Base-by-base conservation (phyloP, 2,888 invertebrate species). In the Epinotia nisella region DNA sequence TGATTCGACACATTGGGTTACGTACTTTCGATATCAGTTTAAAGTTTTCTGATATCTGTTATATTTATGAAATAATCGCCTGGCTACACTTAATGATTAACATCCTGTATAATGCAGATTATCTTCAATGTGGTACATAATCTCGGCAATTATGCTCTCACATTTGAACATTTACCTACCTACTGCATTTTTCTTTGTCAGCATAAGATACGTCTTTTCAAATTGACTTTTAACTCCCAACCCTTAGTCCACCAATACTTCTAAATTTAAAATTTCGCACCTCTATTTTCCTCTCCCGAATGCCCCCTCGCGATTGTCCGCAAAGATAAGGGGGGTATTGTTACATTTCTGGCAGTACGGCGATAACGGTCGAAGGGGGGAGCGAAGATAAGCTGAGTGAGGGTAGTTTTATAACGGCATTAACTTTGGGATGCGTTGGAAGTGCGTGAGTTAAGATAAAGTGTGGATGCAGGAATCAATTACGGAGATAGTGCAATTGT, bases 331-430 rank as follows among this genome's bases (percentile, higher is more conserved):
- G 82, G 24, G 84, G 84, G 84, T 86, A 89, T 91, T 91, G 91
- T 92, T 89, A 85, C 86, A 82, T 88, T 91, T 90, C 90, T 89
- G 89, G 81, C 88, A 90, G 90, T 91, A 85, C 89, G 87, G 79
- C 82, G 92, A 92, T 92, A 92, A 86, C 86, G 78, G 76, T 75
- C 77, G 85, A 9, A 82, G 88, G 91, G 92, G 92, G 88, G 88
- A 83, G 84, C 86, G 84, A 82, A 90, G 92, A 93, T 93, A 92
- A 93, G 88, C 80, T 72, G 90, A 88, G 86, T 84, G 82, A 81
- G 82, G 85, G 84, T 82, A 84, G 80, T 78, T 80, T 82, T 78
- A 81, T 81, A 78, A 81, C 85, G 83, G 87, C 82, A 78, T 80
- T 75, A 80, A 83, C 85, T 71, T 41, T 21, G 65, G 66, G 70